These are phyloP conservation scores for Emmelina monodactyla DNA, from an alignment of 2,888 invertebrate genomes.

Conservation along the genomic window DNA sequence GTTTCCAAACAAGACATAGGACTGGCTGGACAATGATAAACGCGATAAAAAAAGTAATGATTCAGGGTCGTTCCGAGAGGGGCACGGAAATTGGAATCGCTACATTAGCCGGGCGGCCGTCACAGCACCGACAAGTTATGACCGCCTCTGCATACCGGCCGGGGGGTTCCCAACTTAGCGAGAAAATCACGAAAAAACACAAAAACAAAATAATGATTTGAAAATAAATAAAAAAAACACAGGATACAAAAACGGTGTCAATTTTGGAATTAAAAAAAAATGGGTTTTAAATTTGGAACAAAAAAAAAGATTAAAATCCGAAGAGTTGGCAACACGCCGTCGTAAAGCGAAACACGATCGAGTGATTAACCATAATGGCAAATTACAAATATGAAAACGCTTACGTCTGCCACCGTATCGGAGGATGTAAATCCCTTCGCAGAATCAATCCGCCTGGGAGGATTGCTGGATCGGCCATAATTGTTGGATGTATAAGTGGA, in stretches of 20 bases:
- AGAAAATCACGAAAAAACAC: neutral
- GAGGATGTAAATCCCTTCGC: neutral
- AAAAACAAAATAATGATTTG: too few relatives aligned
- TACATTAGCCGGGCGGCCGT: conserved; percentile 42
- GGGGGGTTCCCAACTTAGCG: neutral
- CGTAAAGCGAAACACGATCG: neutral
- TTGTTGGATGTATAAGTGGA: too few relatives aligned
- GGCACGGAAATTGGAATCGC: conserved; percentile 57
- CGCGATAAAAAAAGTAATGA: conserved; percentile 45
- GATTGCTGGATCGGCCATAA: too few relatives aligned
- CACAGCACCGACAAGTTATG: conserved; percentile 49
- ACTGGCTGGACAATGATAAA: conserved; percentile 53
- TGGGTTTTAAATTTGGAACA: too few relatives aligned
- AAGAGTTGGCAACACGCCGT: neutral
- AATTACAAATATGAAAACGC: conserved; percentile 14
- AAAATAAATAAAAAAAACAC: too few relatives aligned
- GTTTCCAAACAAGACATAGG: conserved; percentile 30
- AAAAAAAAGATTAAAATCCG: too few relatives aligned
- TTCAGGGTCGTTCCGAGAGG: conserved; percentile 22
- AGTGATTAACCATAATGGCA: conserved; percentile 19
- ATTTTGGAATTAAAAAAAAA: too few relatives aligned
- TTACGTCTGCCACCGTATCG: neutral
- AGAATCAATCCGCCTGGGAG: too few relatives aligned
- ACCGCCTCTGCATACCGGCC: conserved; percentile 22
- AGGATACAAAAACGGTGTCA: too few relatives aligned